phyloP scores from a whole-genome alignment of 2,113 vertebrate genomes.

The Symphodus melops region DNA sequence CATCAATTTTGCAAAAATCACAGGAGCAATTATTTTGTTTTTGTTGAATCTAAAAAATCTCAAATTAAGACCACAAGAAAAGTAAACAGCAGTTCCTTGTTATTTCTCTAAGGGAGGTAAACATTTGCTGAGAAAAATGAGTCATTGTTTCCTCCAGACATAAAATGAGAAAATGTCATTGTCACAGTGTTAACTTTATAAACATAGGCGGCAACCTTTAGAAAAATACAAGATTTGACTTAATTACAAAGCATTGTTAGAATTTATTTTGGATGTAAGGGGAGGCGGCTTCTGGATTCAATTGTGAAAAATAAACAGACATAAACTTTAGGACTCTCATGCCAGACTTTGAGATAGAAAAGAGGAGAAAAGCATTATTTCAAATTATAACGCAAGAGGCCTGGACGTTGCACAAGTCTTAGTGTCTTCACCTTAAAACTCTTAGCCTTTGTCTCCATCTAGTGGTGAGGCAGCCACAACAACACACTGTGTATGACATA shows the following conservation, averaged over 20 bases:
- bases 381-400: background rate
- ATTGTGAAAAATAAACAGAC: too few relatives aligned
- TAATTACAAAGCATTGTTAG: too few relatives aligned
- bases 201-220: too few relatives aligned
- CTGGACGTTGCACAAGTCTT: background rate
- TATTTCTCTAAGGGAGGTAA: background rate
- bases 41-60: background rate
- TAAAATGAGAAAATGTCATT: too few relatives aligned
- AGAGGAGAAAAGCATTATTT: background rate
- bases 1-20: background rate
- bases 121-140: background rate
- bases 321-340: too few relatives aligned
- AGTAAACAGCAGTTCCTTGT: background rate
- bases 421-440: too few relatives aligned
- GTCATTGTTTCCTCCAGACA: background rate
- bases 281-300: too few relatives aligned
- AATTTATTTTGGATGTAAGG: too few relatives aligned
- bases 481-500: background rate
- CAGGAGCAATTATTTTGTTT: background rate
- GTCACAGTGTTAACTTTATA: too few relatives aligned
- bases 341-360: background rate
- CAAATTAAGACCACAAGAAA: background rate
- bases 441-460: slow-evolving; percentile 64
- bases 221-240: too few relatives aligned
- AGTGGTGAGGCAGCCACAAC: slow-evolving; percentile 29